Conservation (phyloP, 2,888 invertebrate species). For the Hemaris fuciformis region DNA sequence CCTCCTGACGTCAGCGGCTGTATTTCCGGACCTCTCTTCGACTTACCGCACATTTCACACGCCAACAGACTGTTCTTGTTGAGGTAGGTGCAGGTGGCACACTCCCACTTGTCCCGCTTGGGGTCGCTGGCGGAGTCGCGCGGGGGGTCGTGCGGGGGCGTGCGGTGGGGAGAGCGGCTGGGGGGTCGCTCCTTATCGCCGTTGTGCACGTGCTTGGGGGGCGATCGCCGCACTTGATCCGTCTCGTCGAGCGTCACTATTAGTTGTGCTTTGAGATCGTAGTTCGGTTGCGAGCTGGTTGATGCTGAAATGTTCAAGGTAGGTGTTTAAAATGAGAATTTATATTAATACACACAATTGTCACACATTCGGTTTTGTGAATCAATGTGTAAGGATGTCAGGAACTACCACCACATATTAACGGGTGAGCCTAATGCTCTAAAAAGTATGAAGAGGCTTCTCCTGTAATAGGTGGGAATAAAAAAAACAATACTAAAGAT, state of each 20-base stretch:
- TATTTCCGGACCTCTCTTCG: conserved; percentile 81
- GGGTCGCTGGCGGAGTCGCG: conserved; percentile 15
- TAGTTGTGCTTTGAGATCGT: conserved; percentile 70
- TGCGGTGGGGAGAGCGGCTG: conserved; percentile 27
- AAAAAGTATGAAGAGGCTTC: too few relatives aligned
- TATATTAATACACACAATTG: too few relatives aligned
- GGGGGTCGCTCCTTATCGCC: conserved; percentile 34
- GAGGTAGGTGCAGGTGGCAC: conserved; percentile 86
- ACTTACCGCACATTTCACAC: conserved; percentile 90
- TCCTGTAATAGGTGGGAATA: too few relatives aligned
- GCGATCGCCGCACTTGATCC: conserved; percentile 48
- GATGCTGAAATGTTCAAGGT: conserved; percentile 26
- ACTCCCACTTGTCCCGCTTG: conserved; percentile 82
- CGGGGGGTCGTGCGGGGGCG: conserved; percentile 28
- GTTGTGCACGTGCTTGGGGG: conserved; percentile 40
- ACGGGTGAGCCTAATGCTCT: too few relatives aligned
- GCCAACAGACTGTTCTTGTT: conserved; percentile 80
- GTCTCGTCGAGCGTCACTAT: conserved; percentile 70
- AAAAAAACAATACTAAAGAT: too few relatives aligned
- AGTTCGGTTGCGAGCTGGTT: conserved; percentile 43
- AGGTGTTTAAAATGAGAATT: too few relatives aligned
- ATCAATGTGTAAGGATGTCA: too few relatives aligned
- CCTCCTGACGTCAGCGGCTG: conserved; percentile 87
- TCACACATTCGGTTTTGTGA: too few relatives aligned
- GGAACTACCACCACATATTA: too few relatives aligned